A percentile compares a stretch with the other conserved stretches of the same genome.
phyloP scores from a whole-genome alignment of 2,113 vertebrate genomes.

The Symphodus melops region DNA sequence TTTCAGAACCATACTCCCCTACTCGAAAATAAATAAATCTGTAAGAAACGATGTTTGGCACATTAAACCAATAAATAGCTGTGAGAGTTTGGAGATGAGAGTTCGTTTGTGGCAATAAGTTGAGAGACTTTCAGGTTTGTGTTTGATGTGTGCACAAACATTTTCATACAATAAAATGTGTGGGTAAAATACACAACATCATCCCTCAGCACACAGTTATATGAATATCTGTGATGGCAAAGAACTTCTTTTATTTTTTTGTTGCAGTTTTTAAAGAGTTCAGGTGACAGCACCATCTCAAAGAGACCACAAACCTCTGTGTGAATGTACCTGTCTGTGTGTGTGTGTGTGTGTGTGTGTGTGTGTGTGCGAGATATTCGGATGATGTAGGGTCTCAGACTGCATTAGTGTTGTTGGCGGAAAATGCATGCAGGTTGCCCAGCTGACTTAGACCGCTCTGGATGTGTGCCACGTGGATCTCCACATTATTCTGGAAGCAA shows the following conservation, averaged over 20 bases:
- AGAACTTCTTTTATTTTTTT: neutral
- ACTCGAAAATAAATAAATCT: constrained; percentile 81
- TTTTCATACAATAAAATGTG: constrained; percentile 59
- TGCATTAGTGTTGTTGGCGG: constrained; percentile 97
- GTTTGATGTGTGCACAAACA: constrained; percentile 60
- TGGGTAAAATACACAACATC: constrained; percentile 47
- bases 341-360: neutral
- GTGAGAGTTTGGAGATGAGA: constrained; percentile 37
- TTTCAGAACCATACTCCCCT: constrained; percentile 65
- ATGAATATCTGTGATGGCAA: constrained; percentile 29
- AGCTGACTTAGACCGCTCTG: constrained; percentile 99
- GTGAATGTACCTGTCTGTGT: constrained; percentile 16
- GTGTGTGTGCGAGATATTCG: constrained; percentile 4
- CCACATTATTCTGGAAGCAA: constrained; percentile 99
- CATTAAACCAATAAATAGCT: constrained; percentile 68
- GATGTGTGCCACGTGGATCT: constrained; percentile 99
- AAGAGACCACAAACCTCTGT: neutral
- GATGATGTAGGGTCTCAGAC: constrained; percentile 83
- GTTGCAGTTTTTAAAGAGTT: constrained; percentile 31
- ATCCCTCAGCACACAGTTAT: constrained; percentile 10
- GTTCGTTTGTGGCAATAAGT: constrained; percentile 41
- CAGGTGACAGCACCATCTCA: constrained; percentile 52
- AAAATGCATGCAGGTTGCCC: constrained; percentile 97
- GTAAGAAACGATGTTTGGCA: constrained; percentile 76
- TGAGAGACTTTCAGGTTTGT: constrained; percentile 50